A percentile compares a stretch with the other conserved stretches of the same genome.
phyloP scores from a whole-genome alignment of 23 tunicate species.

The Ciona savignyi region DNA sequence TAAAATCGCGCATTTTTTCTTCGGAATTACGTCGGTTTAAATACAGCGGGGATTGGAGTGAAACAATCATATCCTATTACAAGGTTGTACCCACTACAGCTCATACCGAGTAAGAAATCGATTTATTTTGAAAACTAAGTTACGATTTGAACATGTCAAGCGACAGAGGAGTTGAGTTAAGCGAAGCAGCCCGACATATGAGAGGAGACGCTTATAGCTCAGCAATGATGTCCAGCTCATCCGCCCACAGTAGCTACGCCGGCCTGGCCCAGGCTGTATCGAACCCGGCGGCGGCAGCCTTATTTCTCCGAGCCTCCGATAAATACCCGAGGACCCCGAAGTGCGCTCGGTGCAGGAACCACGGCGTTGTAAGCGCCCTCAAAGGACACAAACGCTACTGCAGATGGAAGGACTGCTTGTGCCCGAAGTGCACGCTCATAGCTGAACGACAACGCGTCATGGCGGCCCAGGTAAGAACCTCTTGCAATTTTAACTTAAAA shows the following conservation, averaged over 20 bases:
- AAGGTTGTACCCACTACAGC: too few relatives aligned
- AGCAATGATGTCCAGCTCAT: conserved; percentile 3
- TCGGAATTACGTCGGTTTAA: background rate
- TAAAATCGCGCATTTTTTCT: conserved; percentile 1
- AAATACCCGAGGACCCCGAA: conserved; percentile 95
- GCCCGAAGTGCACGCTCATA: conserved; percentile 93
- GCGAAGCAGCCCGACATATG: background rate
- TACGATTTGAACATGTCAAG: background rate
- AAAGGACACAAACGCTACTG: conserved; percentile 98
- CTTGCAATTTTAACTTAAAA: too few relatives aligned
- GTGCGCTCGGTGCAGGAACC: conserved; percentile 94
- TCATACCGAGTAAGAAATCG: too few relatives aligned
- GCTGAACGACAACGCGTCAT: conserved; percentile 98
- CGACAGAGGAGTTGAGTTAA: background rate
- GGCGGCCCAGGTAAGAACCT: conserved; percentile 93
- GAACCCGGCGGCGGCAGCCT: conserved; percentile 59
- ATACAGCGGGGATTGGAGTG: background rate
- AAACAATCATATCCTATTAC: background rate
- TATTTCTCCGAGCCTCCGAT: conserved; percentile 65
- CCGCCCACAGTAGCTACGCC: conserved; percentile 21
- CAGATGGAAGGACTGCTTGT: conserved; percentile 95
- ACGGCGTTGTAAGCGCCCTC: conserved; percentile 90
- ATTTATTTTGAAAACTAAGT: too few relatives aligned
- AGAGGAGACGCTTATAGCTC: background rate
- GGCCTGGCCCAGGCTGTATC: conserved; percentile 47